Percentiles rank a stretch among this genome's conserved stretches.
These are phyloP conservation scores for Platycercus adscitus DNA, from an alignment of 2,113 vertebrate species.

Conservation along the genomic window DNA sequence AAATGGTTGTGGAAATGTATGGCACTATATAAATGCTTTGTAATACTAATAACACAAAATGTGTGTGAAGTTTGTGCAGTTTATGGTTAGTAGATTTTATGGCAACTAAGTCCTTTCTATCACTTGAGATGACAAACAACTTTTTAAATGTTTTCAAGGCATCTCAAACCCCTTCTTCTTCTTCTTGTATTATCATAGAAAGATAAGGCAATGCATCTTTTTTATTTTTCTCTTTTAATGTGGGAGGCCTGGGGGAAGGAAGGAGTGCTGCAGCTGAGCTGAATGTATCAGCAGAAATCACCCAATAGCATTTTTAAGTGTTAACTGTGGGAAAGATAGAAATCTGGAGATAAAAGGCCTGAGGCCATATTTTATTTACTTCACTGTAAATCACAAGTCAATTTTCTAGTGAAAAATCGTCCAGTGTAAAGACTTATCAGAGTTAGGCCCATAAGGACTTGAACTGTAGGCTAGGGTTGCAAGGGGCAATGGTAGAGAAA, in stretches of 20 bases:
- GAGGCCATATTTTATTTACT: not conserved
- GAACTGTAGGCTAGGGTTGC: not conserved
- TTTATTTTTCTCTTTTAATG: not conserved
- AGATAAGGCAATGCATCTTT: not conserved
- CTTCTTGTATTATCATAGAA: not conserved
- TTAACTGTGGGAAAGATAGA: not conserved
- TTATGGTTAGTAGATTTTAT: slow-evolving; percentile 23
- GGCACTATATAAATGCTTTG: slow-evolving; percentile 38
- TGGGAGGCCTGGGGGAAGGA: not conserved
- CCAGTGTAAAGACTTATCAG: not conserved
- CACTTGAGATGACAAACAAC: not conserved
- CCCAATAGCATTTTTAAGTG: not conserved
- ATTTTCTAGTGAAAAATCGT: not conserved
- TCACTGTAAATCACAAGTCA: not conserved
- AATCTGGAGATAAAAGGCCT: not conserved
- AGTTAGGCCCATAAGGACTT: not conserved
- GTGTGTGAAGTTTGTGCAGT: not conserved
- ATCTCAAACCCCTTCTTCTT: not conserved
- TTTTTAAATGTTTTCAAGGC: not conserved
- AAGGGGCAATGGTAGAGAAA: not conserved
- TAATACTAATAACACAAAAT: slow-evolving; percentile 36
- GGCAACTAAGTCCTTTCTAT: not conserved
- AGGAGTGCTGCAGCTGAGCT: not conserved
- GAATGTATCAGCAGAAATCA: not conserved
- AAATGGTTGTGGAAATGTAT: not conserved